A percentile compares a stretch with the other conserved stretches of the same genome.
Conservation (phyloP, 2,888 invertebrate species). For the Heliconius cydno region DNA sequence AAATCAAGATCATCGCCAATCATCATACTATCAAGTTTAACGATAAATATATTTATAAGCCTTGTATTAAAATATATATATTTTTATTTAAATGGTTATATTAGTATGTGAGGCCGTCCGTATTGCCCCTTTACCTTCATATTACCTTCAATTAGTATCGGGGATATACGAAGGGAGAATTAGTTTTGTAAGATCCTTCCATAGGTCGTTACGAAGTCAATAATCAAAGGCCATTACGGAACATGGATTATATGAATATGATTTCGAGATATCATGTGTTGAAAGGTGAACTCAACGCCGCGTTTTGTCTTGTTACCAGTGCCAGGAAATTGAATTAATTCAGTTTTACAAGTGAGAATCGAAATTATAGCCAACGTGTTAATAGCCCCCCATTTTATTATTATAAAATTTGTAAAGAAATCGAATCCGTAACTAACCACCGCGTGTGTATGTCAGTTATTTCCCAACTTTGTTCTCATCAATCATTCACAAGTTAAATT, state of each 20-base stretch:
- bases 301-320: too few relatives aligned
- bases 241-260: background rate
- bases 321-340: too few relatives aligned
- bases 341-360: background rate
- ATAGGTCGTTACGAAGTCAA: constrained; percentile 36
- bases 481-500: constrained; percentile 30
- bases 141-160: constrained; percentile 37
- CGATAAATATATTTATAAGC: background rate
- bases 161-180: constrained; percentile 33
- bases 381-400: background rate
- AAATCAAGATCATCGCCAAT: background rate
- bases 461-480: background rate
- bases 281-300: too few relatives aligned
- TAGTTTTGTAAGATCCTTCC: constrained; percentile 35
- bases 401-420: background rate
- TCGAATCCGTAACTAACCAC: too few relatives aligned
- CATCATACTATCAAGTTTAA: background rate
- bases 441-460: background rate
- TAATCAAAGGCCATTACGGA: constrained; percentile 19
- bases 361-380: background rate
- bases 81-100: background rate
- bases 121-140: constrained; percentile 35
- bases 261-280: too few relatives aligned
- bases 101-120: constrained; percentile 23
- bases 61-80: background rate